Base-by-base conservation (phyloP, 2,888 invertebrate species). In the Caenorhabditis sp. region DNA sequence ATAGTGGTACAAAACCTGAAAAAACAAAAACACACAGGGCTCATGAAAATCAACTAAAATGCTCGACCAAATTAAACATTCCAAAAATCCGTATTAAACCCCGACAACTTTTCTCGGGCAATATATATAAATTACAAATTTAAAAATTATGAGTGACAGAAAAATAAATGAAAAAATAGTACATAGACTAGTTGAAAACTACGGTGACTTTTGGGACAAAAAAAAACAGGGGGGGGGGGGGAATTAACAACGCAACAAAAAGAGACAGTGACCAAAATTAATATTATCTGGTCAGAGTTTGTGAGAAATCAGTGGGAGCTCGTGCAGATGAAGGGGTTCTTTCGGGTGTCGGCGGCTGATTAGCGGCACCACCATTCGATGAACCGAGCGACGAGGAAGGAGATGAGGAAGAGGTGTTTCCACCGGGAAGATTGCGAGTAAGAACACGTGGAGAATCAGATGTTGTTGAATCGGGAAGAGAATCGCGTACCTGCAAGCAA, bases 381-480 rank as follows among this genome's bases (percentile, higher is more conserved):
- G 70, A 71, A 1, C 55, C 59, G 58, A 68, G 63, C 10, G 72
- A 73, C 17, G 68, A 65, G 1, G 61, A 65, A 6, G 72, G 72
- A 14, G 72, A 73, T 21, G 53, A 53, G 2, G 65, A 21, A 17
- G 66, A 37, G 10, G 64, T 57, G 3, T 43, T n/a, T n/a, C 55
- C 60, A 21, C 37, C 19, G 12, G 54, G 43, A 6, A 59, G 23
- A 19, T 59, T 37, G 23, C 59, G 59, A 10, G 31, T 37, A 5
- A 59, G 12, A 31, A 43, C 24, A 23, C 59, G 58, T 3, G 71
- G 71, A 21, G 71, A 71, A 24, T 72, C 72, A 17, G 72, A 62
- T 31, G 72, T 72, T 14, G 73, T 73, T 23, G 73, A 73, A 64
- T 73, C 73, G 12, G 73, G 73, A 36, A 73, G 23, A 1, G 67